Percentiles rank a stretch among this genome's conserved stretches.
Conservation (phyloP, 1,140 invertebrate species). For the Anoplophora glabripennis region DNA sequence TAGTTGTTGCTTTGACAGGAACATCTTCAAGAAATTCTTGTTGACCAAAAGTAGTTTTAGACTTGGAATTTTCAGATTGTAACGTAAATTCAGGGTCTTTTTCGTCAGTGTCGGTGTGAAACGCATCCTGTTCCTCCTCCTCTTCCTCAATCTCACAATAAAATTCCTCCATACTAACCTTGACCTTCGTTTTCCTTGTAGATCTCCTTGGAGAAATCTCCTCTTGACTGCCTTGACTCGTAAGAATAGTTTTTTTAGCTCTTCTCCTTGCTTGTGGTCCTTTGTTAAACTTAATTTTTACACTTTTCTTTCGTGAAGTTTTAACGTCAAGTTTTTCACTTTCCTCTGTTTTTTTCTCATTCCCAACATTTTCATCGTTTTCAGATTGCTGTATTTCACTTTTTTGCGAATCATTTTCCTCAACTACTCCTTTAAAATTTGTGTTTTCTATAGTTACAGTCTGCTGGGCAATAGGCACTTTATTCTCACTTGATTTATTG, state of each 20-base stretch:
- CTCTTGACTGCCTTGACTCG: neutral
- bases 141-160: slow-evolving; percentile 18
- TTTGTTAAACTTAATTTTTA: slow-evolving; percentile 1
- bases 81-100: slow-evolving; percentile 36
- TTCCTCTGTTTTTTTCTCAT: neutral
- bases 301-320: neutral
- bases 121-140: slow-evolving; percentile 40
- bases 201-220: slow-evolving; percentile 38
- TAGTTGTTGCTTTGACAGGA: neutral
- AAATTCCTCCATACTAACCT: slow-evolving; percentile 26
- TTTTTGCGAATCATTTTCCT: neutral
- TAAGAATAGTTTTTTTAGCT: neutral
- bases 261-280: slow-evolving; percentile 3
- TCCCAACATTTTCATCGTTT: neutral
- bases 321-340: neutral
- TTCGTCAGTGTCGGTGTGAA: slow-evolving; percentile 33
- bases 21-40: neutral
- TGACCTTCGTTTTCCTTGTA: slow-evolving; percentile 34
- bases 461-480: neutral
- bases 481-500: neutral
- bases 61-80: neutral
- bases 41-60: neutral
- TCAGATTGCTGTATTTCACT: neutral
- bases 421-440: slow-evolving; percentile 2
- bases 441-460: slow-evolving; percentile 36